These are phyloP conservation scores for Lycocorax pyrrhopterus DNA, from an alignment of 2,113 vertebrate genomes.

Conservation along the genomic window DNA sequence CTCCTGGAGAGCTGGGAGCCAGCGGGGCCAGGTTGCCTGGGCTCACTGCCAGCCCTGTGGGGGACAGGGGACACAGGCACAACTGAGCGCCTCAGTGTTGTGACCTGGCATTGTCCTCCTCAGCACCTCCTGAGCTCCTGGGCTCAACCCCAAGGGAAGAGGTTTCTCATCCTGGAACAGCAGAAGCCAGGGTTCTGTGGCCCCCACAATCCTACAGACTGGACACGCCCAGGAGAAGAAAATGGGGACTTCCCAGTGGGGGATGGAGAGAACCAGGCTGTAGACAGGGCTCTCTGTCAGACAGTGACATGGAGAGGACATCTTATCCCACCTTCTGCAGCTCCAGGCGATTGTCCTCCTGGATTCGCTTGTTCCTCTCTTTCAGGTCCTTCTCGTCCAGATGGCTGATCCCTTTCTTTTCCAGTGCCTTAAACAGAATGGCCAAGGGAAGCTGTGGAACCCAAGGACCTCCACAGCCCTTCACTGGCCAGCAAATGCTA, in stretches of 20 bases:
- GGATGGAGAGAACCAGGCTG: not conserved
- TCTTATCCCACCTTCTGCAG: slow-evolving; percentile 87
- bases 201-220: not conserved
- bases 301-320: not conserved
- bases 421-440: slow-evolving; percentile 77
- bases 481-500: not conserved
- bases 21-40: accelerated
- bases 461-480: not conserved
- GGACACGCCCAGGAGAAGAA: not conserved
- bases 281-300: not conserved
- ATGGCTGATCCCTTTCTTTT: slow-evolving; percentile 93
- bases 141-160: not conserved
- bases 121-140: not conserved
- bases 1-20: not conserved
- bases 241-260: not conserved
- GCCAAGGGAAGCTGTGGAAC: not conserved
- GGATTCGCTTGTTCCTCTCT: slow-evolving; percentile 93
- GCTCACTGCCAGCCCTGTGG: not conserved
- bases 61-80: not conserved
- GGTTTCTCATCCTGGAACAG: not conserved
- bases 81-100: accelerated
- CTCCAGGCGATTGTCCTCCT: slow-evolving; percentile 94
- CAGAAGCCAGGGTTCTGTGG: not conserved
- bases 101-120: not conserved
- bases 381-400: slow-evolving; percentile 94